Base-by-base conservation (phyloP, 2,888 invertebrate species). In the Chaetogeoica ovagalla region DNA sequence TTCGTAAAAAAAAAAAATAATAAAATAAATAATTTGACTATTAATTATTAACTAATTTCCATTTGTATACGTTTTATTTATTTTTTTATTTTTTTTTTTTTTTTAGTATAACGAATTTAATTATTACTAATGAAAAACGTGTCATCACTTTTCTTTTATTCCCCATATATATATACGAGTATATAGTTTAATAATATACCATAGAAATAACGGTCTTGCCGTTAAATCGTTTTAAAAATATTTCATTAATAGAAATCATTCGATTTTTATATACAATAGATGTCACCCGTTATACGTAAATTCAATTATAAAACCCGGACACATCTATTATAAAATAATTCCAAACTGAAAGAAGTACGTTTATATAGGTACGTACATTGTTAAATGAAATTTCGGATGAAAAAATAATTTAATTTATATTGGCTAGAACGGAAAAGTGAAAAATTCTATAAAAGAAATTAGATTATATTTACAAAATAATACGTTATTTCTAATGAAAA, bases 371-470 rank as follows among this genome's bases (percentile, higher is more conserved):
- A n/a, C n/a, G n/a, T 48, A 66, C 13, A 65, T 21, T 48, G 23
- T 71, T 23, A 23, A 21, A 43, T 71, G 17, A 60, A 71, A 60
- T 71, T 21, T 60, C 57, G 21, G 3, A 13, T 19, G 30, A 30
- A 62, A 30, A 30, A 62, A 23, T 13, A 65, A 13, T 23, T 23
- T 19, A 65, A 59, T 48, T 39, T 43, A 39, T 19, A 23, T 23
- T 55, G 17, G 15, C 23, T 19, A 39, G 55, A 39, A 69, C 37
- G 23, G 69, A 70, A 70, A 77, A 21, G 62, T 52, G 30, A 13
- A 13, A 70, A 77, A 77, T 60, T 39, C 37, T 11, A 55, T 62
- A 48, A 39, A 39, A 37, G 63, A 74, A 74, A 65, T 74, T 52
- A 1, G 7, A 62, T 55, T 70, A 52, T n/a, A 48, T 48, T 48